Conservation (phyloP, 2,797 vertebrate genomes). For the Austrolebias charrua region DNA sequence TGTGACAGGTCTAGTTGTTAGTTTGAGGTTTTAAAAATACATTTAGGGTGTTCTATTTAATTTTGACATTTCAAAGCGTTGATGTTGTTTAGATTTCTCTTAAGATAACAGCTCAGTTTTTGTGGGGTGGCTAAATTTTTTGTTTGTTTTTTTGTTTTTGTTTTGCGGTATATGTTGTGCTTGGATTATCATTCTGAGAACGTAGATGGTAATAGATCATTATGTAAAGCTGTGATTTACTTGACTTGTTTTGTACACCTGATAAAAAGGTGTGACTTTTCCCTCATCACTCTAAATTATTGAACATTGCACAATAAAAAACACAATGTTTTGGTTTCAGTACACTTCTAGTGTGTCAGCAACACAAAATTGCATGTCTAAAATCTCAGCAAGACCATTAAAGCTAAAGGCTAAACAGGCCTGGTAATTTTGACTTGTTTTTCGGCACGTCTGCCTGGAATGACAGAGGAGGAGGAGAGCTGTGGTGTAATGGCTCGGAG, state of each 20-base stretch:
- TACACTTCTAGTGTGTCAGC: background rate
- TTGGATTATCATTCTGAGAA: too few species aligned
- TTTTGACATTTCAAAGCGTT: background rate
- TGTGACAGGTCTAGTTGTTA: too few species aligned
- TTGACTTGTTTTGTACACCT: constrained; percentile 6
- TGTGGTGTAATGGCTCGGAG: constrained; percentile 47
- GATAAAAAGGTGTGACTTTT: background rate
- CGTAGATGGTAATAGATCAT: constrained; percentile 23
- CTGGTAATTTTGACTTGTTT: constrained; percentile 8
- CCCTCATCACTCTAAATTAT: constrained; percentile 1
- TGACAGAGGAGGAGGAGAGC: constrained; percentile 40
- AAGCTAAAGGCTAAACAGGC: constrained; percentile 15
- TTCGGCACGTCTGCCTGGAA: constrained; percentile 33
- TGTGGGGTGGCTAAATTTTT: too few species aligned
- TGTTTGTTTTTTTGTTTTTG: too few species aligned
- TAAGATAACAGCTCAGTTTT: background rate
- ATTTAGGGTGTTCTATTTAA: background rate
- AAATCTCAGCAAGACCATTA: constrained; percentile 10
- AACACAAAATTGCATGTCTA: constrained; percentile 12
- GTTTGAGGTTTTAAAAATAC: background rate
- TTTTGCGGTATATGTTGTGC: too few species aligned
- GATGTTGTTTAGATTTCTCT: background rate
- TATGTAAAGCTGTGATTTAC: constrained; percentile 33
- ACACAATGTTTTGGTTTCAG: background rate
- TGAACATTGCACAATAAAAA: constrained; percentile 13